Evolutionary conservation across 1,140 invertebrate genomes (phyloP).

Genomic region (Drusus annulatus): DNA sequence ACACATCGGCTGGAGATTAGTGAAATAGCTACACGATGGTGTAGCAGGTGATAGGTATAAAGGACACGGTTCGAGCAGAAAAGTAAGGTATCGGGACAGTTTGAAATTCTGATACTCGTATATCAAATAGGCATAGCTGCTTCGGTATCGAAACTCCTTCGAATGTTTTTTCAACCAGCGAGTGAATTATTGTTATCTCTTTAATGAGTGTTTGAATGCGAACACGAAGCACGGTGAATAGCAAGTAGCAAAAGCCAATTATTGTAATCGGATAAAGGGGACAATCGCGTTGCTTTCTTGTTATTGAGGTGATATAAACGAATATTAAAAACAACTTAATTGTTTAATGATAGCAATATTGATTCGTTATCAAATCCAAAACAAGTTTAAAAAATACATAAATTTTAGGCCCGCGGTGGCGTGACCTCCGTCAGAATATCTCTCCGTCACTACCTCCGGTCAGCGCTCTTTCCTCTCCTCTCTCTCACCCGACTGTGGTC

Average conservation of each 20-base stretch:
- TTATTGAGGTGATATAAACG: not conserved
- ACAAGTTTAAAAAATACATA: not conserved
- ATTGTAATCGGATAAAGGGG: not conserved
- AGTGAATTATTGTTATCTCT: not conserved
- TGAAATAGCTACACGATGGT: too few relatives aligned
- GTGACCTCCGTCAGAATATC: not conserved
- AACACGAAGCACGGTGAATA: not conserved
- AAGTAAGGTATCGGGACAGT: too few relatives aligned
- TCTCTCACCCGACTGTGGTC: too few relatives aligned
- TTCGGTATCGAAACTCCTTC: too few relatives aligned
- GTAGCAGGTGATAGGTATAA: too few relatives aligned
- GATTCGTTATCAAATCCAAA: slow-evolving; percentile 3
- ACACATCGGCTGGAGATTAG: too few relatives aligned
- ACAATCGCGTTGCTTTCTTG: slow-evolving; percentile 3
- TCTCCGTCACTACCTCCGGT: too few relatives aligned
- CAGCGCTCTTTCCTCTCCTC: too few relatives aligned
- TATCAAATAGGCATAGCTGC: too few relatives aligned
- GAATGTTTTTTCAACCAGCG: too few relatives aligned
- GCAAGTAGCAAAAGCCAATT: not conserved
- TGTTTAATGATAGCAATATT: not conserved
- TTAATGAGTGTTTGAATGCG: not conserved
- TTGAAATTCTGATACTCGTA: too few relatives aligned
- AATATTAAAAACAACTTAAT: not conserved
- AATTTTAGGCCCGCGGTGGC: not conserved
- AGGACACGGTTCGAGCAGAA: too few relatives aligned